Evolutionary conservation across 2,113 vertebrate genomes (phyloP).

Genomic region (Bubalus kerabau): DNA sequence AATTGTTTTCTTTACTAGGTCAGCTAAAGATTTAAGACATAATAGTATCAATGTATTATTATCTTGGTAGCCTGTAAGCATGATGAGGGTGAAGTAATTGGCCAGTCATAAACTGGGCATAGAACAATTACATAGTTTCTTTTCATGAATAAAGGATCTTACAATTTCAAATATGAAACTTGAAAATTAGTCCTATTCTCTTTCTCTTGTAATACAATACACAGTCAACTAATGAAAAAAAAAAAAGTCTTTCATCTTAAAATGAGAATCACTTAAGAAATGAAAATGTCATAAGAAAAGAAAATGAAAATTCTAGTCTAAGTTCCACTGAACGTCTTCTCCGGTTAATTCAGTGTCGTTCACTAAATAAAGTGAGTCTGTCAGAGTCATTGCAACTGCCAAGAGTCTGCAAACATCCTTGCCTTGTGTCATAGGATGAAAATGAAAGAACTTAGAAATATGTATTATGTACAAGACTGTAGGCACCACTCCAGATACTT

Average conservation of each 20-base stretch:
- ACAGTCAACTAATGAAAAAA: slow-evolving; percentile 12
- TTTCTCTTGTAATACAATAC: slow-evolving; percentile 24
- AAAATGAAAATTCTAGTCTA: slow-evolving; percentile 39
- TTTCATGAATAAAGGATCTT: background rate
- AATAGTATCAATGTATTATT: background rate
- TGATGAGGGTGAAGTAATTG: background rate
- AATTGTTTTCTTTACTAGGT: background rate
- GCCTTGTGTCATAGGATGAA: background rate
- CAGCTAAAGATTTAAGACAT: background rate
- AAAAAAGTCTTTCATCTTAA: slow-evolving; percentile 22
- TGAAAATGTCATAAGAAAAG: slow-evolving; percentile 38
- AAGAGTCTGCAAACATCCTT: background rate
- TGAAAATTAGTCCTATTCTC: background rate
- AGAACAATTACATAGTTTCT: background rate
- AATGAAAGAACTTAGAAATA: background rate
- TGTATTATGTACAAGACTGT: background rate
- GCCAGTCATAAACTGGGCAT: background rate
- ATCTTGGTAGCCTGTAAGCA: background rate
- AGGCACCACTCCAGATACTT: background rate
- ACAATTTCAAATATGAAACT: background rate
- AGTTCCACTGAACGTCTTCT: slow-evolving; percentile 38
- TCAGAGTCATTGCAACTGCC: background rate
- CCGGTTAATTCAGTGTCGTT: slow-evolving; percentile 1
- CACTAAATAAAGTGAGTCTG: background rate
- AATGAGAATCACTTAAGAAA: slow-evolving; percentile 40